phyloP scores from a whole-genome alignment of 2,797 vertebrate genomes.

The Naso thynnoides region DNA sequence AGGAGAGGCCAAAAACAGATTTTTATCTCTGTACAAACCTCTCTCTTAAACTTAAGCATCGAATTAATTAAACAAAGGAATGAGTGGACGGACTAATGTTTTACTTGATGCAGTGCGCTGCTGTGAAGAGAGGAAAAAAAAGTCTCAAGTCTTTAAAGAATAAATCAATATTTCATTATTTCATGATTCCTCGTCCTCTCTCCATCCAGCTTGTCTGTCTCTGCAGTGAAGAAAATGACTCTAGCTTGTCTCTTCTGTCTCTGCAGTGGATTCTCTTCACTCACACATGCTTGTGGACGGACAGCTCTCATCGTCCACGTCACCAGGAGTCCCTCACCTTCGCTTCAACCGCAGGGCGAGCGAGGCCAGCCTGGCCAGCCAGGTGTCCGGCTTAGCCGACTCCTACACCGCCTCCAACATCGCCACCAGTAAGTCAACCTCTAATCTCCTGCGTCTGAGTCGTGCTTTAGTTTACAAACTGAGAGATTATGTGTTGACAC shows the following conservation, averaged over 20 bases:
- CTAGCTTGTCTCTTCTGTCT: slow-evolving; percentile 47
- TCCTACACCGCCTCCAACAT: slow-evolving; percentile 95
- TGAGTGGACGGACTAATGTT: no score
- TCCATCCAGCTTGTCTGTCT: not conserved
- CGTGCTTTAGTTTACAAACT: not conserved
- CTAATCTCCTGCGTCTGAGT: not conserved
- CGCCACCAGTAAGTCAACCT: slow-evolving; percentile 91
- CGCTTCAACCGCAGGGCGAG: slow-evolving; percentile 92
- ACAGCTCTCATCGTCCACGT: slow-evolving; percentile 85
- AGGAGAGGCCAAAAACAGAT: no score
- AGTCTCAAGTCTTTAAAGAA: no score
- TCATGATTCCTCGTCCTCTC: not conserved
- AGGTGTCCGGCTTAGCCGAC: slow-evolving; percentile 95
- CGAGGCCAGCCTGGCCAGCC: slow-evolving; percentile 96
- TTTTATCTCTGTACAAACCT: no score
- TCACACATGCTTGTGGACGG: slow-evolving; percentile 89
- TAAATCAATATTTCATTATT: no score
- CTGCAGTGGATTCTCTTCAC: slow-evolving; percentile 90
- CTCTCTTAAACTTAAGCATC: no score
- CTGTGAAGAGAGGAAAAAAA: no score
- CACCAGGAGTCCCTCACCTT: slow-evolving; percentile 84
- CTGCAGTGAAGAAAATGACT: not conserved
- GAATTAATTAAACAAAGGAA: no score
- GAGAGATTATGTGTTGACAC: slow-evolving; percentile 41
- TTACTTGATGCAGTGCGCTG: no score